Evolutionary conservation across 2,113 vertebrate species (phyloP).

Genomic region (Gallinago paraguaiae): DNA sequence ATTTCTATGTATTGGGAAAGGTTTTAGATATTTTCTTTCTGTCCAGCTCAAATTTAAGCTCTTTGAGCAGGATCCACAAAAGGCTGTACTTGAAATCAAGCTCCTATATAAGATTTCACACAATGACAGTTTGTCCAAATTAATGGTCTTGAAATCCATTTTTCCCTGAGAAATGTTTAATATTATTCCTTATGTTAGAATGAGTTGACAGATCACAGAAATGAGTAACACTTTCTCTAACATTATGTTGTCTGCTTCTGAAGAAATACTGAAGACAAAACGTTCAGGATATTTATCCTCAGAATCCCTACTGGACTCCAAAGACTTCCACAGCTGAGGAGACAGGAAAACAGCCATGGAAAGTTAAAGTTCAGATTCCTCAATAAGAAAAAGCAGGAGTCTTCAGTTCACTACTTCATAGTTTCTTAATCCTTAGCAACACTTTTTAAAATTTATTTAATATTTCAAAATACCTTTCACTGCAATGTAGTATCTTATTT

Average conservation of each 20-base stretch:
- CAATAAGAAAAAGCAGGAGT: background rate
- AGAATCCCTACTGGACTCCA: background rate
- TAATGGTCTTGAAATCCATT: background rate
- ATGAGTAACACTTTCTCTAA: background rate
- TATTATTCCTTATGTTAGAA: background rate
- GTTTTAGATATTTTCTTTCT: background rate
- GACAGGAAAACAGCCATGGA: background rate
- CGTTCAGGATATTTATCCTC: background rate
- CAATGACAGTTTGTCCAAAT: background rate
- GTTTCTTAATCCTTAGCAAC: background rate
- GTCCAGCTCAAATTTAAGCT: background rate
- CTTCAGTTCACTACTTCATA: background rate
- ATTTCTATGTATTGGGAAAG: background rate
- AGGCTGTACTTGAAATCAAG: background rate
- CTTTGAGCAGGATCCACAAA: background rate
- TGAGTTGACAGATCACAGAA: background rate
- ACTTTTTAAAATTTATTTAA: background rate
- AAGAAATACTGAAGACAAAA: conserved; percentile 1
- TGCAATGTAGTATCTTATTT: background rate
- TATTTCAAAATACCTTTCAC: background rate
- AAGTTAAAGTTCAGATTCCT: background rate
- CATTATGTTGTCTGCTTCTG: background rate
- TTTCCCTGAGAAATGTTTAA: background rate
- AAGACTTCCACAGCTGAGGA: background rate
- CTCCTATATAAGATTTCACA: background rate